Conservation (phyloP, 2,113 vertebrate genomes). For the Uropsilus gracilis region DNA sequence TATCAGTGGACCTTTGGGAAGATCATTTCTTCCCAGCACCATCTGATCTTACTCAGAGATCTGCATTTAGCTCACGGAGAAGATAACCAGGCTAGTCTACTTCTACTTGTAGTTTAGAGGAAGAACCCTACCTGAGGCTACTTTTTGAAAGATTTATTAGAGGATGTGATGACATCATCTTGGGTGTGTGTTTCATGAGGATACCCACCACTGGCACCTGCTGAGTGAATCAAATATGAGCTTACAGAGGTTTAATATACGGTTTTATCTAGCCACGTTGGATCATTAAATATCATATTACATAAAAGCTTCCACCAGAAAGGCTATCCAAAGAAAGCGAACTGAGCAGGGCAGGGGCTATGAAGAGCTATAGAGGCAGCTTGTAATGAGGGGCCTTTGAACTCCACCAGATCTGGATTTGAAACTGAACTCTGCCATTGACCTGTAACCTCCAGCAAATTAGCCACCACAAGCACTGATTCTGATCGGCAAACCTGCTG, state of each 20-base stretch:
- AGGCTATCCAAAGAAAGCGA: conserved; percentile 44
- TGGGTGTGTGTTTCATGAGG: conserved; percentile 43
- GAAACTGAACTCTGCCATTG: not conserved
- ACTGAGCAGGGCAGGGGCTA: conserved; percentile 31
- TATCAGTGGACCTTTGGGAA: not conserved
- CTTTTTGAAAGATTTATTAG: not conserved
- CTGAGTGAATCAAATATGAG: conserved; percentile 48
- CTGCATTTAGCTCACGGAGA: conserved; percentile 16
- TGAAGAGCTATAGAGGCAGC: not conserved
- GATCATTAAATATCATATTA: conserved; percentile 55
- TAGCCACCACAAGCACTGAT: not conserved
- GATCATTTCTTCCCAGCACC: not conserved
- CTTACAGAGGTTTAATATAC: conserved; percentile 58
- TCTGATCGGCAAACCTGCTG: conserved; percentile 12
- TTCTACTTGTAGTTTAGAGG: conserved; percentile 14
- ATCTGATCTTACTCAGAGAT: not conserved
- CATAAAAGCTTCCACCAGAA: conserved; percentile 63
- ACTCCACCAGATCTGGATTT: not conserved
- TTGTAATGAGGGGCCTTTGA: not conserved
- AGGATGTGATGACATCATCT: not conserved
- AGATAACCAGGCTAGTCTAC: not conserved
- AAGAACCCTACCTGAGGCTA: not conserved
- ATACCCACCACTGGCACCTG: not conserved
- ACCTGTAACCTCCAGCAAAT: not conserved
- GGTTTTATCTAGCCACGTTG: conserved; percentile 55